Base-by-base conservation (phyloP, 2,797 vertebrate species). In the Corythornis leucogaster region DNA sequence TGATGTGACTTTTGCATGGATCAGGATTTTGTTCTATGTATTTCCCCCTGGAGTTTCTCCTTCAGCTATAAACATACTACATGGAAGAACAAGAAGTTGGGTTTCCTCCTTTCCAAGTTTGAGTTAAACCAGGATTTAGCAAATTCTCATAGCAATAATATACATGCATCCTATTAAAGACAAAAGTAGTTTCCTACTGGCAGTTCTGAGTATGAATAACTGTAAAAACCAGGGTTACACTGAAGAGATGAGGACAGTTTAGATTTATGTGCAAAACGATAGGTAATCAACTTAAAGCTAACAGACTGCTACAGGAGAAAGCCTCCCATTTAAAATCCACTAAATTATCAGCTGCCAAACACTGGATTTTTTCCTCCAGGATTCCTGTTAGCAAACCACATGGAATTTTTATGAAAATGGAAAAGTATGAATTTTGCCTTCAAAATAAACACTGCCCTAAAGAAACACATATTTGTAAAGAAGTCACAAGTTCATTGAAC, bases 401-500 rank as follows among this genome's bases (percentile, higher is more conserved):
- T 68, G 31, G 59, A 87, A 76, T 30, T 71, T 89, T 90, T 40
- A 89, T 12, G 80, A 90, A 92, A 87, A 87, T 35, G 79, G 61
- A 64, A 73, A 94, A 85, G 62, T 62, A 92, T 13, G 33, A 83
- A 55, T 95, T 88, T 51, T 77, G 13, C 64, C 70, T 87, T 93
- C 79, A 90, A 89, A 83, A 89, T 75, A 94, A 90, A 92, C 63
- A 71, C 33, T 62, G 35, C 16, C 61, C 77, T 89, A 62, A 92
- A 90, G 74, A 92, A 97, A 92, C 31, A 81, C 51, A 19, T 30
- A 85, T 63, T 89, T 78, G 62, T 68, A 45, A 93, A 92, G 85
- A 95, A 93, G 92, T 94, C 87, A 81, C 69, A 93, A 95, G 78
- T 80, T 89, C 94, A 95, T 2, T 74, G 61, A 76, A 40, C 40